Evolutionary conservation across 1,140 invertebrate species (phyloP), one percentile per base, ranked within the genome.

Genomic region (Dufourea novaeangliae): DNA sequence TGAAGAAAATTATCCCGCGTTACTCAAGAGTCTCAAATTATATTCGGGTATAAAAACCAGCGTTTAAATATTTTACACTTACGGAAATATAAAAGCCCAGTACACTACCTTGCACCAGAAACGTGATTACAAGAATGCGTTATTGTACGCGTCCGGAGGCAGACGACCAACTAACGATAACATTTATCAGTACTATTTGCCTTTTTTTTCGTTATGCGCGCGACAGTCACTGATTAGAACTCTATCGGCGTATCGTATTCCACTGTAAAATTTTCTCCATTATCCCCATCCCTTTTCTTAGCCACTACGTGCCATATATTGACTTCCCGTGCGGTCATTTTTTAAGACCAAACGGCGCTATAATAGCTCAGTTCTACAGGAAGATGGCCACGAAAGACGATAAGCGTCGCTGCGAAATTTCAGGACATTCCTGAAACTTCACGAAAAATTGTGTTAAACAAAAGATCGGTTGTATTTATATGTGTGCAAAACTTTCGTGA

Each of bases 101-200:
- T 34, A 22, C 29, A 32, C n/a, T 39, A 1, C 7, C 46, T 20
- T 12, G 12, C 34, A 22, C 27, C 32, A 8, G 20, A 32, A 12
- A 27, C 8, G 63, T 8, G 46, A 0, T 29, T 11, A 14, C 8
- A n/a, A n/a, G 32, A 62, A 52, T 37, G 22, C n/a, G 29, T 1
- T 34, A 46, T 34, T 8, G 1, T 2, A 14, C 1, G 5, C 1
- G 44, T 1, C 2, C 0, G 10, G 39, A 27, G 27, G 6, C 25
- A 73, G 17, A 14, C 14, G 20, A n/a, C 1, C 14, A 1, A 41
- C 14, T 14, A 17, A 6, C 8, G 73, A 76, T 76, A 76, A 44
- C 29, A 14, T 25, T 69, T 76, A 76, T 76, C 73, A 39, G 27
- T 5, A 25, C 10, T 32, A 39, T 29, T 29, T 8, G 17, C 41